Evolutionary conservation across 2,113 vertebrate species (phyloP), one percentile per base, ranked within the genome.

Genomic region (Mobula hypostoma): DNA sequence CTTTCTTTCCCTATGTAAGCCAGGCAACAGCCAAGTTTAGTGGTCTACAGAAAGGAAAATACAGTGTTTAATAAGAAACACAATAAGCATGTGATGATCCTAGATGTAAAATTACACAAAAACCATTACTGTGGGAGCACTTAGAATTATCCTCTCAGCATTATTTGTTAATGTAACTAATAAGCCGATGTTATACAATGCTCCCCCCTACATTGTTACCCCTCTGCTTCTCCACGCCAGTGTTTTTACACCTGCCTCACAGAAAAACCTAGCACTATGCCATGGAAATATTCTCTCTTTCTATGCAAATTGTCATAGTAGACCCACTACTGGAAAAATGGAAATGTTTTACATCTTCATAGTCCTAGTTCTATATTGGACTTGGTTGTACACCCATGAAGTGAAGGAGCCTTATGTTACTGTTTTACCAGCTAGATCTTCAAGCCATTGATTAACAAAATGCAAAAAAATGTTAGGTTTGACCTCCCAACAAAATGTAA

Each of bases 1-100:
- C 91, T 93, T 93, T 74, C 68, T 93, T 56, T 93, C 91, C 40
- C 70, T 56, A 93, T 72, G 90, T 93, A 93, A 72, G 40, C 68
- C 91, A 74, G 36, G 91, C 91, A 93, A 24, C 36, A 76, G 91
- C 91, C 91, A 74, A 48, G 91, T 93, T 76, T 72, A 93, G 24
- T 48, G 40, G 40, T 74, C 36, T 74, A 32, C 58, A 74, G 66
- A 93, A 93, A 9, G 40, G 85, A 90, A 90, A 90, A 66, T 29
- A 90, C 15, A 0, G n/a, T 90, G 85, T 7, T 61, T 66, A 90
- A 90, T 90, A 66, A 90, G 32, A 40, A 93, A 56, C n/a, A 66
- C 88, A 40, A 72, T 92, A 36, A 74, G 36, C 66, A 93, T 29
- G 27, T 93, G 70, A 88, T 27, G 24, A 40, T 92, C 63, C 36